Percentiles rank a stretch among this genome's conserved stretches.
Evolutionary conservation across 2,888 invertebrate genomes (phyloP).

Genomic region (Mystacides longicornis): DNA sequence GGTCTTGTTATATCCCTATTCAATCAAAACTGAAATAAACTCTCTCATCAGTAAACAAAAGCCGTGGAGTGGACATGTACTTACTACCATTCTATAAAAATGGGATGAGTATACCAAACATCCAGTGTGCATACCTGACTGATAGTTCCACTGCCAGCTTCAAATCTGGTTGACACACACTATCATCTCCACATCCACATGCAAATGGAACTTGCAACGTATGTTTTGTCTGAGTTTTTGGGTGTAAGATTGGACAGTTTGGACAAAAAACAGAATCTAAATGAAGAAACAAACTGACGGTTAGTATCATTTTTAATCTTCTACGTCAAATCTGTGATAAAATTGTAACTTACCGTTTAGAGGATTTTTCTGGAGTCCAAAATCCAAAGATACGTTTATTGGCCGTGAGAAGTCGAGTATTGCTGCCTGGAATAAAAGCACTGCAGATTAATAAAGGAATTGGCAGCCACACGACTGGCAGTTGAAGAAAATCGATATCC

Average conservation of each 20-base stretch:
- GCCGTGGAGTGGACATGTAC: too few species aligned
- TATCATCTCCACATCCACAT: constrained; percentile 48
- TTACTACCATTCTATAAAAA: too few species aligned
- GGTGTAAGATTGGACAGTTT: constrained; percentile 24
- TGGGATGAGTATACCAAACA: too few species aligned
- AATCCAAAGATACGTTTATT: constrained; percentile 20
- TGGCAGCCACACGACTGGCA: too few species aligned
- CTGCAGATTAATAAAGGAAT: too few species aligned
- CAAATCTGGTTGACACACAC: constrained; percentile 46
- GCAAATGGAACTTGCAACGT: constrained; percentile 35
- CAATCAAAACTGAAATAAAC: too few species aligned
- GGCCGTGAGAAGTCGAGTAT: constrained; percentile 22
- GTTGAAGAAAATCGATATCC: too few species aligned
- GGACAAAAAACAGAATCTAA: constrained; percentile 29
- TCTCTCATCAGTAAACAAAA: too few species aligned
- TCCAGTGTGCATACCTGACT: constrained; percentile 35
- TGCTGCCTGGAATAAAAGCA: background rate
- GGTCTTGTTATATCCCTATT: too few species aligned
- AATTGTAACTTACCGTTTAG: constrained; percentile 19
- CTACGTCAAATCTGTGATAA: too few species aligned
- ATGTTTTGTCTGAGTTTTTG: constrained; percentile 34
- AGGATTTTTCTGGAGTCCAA: constrained; percentile 19
- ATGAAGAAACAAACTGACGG: too few species aligned
- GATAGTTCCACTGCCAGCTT: constrained; percentile 35
- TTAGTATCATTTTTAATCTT: too few species aligned